Percentiles rank a stretch among this genome's conserved stretches.
Evolutionary conservation across 2,113 vertebrate species (phyloP).

Genomic region (Melanotaenia duboulayi): DNA sequence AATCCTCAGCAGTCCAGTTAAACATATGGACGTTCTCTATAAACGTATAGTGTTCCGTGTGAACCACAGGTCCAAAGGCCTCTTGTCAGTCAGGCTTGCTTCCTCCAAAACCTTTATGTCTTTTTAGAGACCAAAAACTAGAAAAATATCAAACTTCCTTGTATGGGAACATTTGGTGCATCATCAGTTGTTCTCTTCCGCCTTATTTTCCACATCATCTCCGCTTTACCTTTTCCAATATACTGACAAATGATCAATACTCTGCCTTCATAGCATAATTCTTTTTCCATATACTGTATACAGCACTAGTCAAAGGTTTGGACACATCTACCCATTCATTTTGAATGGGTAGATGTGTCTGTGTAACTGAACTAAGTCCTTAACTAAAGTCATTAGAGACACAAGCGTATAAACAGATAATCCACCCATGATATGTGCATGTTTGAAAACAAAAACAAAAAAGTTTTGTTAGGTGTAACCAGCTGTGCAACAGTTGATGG

Average conservation of each 20-base stretch:
- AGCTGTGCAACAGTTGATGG: neutral
- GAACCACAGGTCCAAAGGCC: constrained; percentile 33
- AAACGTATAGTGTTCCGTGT: constrained; percentile 19
- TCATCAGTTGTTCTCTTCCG: constrained; percentile 6
- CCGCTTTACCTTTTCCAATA: constrained; percentile 8
- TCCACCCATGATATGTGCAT: neutral
- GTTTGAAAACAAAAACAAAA: constrained; percentile 1
- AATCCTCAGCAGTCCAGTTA: constrained; percentile 62
- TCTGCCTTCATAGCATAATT: neutral
- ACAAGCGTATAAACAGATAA: neutral
- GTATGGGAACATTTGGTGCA: neutral
- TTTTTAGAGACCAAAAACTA: constrained; percentile 24
- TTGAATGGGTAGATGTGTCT: too few relatives aligned
- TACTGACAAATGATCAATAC: neutral
- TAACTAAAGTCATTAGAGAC: constrained; percentile 1
- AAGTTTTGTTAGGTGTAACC: constrained; percentile 13
- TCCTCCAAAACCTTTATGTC: constrained; percentile 24
- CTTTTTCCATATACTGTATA: neutral
- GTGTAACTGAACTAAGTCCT: constrained; percentile 11
- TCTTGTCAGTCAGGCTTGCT: constrained; percentile 28
- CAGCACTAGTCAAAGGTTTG: too few relatives aligned
- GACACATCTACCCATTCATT: too few relatives aligned
- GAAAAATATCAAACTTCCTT: constrained; percentile 30
- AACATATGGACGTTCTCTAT: constrained; percentile 29
- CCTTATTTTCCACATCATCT: constrained; percentile 28